These are phyloP conservation scores for Poecilia picta DNA, from an alignment of 2,797 vertebrate genomes.

Conservation along the genomic window DNA sequence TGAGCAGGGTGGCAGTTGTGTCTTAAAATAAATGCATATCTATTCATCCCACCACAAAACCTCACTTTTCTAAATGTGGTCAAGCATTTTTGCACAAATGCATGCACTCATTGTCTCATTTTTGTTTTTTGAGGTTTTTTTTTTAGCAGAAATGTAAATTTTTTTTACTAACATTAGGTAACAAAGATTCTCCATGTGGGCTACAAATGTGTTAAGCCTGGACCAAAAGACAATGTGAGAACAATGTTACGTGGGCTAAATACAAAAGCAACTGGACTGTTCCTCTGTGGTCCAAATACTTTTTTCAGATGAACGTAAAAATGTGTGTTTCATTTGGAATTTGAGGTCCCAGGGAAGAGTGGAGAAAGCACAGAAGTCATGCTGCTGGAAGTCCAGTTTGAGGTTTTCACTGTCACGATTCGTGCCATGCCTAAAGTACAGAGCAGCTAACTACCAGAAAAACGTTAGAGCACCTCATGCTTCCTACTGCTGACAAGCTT, in stretches of 20 bases:
- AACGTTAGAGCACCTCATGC: background rate
- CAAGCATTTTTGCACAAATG: background rate
- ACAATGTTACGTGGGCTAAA: background rate
- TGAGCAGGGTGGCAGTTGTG: background rate
- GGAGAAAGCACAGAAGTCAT: background rate
- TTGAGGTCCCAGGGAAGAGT: background rate
- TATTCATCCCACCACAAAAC: conserved; percentile 13
- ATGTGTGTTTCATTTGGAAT: background rate
- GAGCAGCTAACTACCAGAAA: background rate
- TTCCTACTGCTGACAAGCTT: background rate
- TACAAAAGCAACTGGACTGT: background rate
- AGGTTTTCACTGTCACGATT: background rate
- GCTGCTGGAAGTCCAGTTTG: background rate
- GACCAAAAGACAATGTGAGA: background rate
- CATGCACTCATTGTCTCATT: background rate
- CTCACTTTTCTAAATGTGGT: background rate
- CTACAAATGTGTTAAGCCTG: background rate
- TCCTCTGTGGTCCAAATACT: background rate
- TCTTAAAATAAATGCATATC: background rate
- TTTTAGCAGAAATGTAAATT: background rate
- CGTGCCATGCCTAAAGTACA: background rate
- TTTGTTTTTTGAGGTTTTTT: background rate
- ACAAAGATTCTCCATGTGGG: background rate
- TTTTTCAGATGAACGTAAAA: background rate
- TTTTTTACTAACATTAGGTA: background rate